phyloP scores from a whole-genome alignment of 23 tunicate species.

The Ciona savignyi region DNA sequence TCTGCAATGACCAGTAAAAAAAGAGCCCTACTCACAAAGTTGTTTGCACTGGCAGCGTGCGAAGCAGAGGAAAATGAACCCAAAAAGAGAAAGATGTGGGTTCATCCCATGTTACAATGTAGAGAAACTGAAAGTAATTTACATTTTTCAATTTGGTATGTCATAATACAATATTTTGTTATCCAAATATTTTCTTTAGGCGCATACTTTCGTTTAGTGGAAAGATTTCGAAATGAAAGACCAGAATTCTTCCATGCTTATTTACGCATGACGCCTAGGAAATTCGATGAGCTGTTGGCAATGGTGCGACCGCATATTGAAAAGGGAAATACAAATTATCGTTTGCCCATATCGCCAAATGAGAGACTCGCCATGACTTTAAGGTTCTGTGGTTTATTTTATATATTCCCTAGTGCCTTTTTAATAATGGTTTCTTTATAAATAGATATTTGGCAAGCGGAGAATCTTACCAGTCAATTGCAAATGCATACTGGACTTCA shows the following conservation, averaged over 20 bases:
- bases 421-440: neutral
- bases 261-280: neutral
- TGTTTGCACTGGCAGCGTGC: too few relatives aligned
- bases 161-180: too few relatives aligned
- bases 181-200: too few relatives aligned
- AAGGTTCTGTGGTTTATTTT: neutral
- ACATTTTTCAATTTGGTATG: too few relatives aligned
- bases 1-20: too few relatives aligned
- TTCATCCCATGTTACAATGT: too few relatives aligned
- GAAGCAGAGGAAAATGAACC: too few relatives aligned
- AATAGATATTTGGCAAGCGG: constrained; percentile 6
- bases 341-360: neutral
- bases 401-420: neutral
- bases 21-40: too few relatives aligned
- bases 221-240: too few relatives aligned
- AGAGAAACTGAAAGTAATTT: too few relatives aligned
- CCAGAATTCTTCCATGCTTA: neutral
- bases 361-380: constrained; percentile 3
- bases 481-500: constrained; percentile 7
- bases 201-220: too few relatives aligned
- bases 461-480: neutral
- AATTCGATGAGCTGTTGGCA: neutral
- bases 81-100: too few relatives aligned
- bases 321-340: neutral
- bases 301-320: neutral